Evolutionary conservation across 2,113 vertebrate genomes (phyloP).

Genomic region (Excalfactoria chinensis): DNA sequence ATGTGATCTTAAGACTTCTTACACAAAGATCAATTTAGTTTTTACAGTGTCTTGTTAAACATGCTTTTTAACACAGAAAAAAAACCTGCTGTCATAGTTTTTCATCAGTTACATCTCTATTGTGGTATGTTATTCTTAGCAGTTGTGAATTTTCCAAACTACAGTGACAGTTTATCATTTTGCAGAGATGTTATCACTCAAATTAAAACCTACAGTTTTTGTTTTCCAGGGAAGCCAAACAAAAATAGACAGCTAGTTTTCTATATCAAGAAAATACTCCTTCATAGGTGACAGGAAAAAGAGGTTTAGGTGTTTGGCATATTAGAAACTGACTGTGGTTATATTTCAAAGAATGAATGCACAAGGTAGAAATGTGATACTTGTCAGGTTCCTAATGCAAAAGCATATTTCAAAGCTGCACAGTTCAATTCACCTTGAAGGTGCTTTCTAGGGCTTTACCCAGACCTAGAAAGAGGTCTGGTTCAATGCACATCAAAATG

Average conservation of each 20-base stretch:
- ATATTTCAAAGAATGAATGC: conserved; percentile 23
- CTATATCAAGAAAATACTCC: neutral
- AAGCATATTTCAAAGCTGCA: conserved; percentile 30
- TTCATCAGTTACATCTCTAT: neutral
- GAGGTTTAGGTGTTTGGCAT: neutral
- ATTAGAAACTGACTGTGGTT: conserved; percentile 12
- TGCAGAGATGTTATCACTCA: neutral
- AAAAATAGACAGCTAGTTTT: neutral
- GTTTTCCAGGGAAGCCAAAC: neutral
- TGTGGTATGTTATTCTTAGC: neutral
- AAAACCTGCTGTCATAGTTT: accelerated
- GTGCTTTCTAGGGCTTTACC: neutral
- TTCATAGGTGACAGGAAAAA: conserved; percentile 1
- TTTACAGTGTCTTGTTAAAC: neutral
- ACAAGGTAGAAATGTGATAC: neutral
- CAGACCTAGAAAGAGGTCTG: neutral
- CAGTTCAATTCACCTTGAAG: conserved; percentile 20
- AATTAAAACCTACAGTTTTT: neutral
- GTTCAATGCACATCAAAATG: neutral
- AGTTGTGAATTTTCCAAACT: neutral
- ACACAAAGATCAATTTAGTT: neutral
- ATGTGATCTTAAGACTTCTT: neutral
- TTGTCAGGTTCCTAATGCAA: conserved; percentile 5
- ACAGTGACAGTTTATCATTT: neutral
- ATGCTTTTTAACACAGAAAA: neutral